Evolutionary conservation across 37 sponge, comb jelly and placozoan genomes (phyloP).

Genomic region (Petrosia ficiformis): DNA sequence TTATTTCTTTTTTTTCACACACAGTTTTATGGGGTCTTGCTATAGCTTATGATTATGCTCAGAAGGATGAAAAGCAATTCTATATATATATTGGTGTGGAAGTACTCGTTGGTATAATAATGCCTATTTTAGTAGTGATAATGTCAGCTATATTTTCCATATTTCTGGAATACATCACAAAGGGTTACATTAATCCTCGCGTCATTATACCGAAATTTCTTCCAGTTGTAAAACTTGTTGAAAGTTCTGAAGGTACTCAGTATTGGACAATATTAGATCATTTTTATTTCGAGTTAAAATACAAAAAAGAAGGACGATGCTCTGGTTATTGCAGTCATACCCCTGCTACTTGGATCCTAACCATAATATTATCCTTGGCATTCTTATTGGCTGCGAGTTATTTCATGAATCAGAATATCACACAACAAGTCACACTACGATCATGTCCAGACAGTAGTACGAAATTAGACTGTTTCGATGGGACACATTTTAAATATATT

Average conservation of each 20-base stretch:
- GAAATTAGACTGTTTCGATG: conserved; percentile 27
- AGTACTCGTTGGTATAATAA: conserved; percentile 29
- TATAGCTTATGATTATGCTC: conserved; percentile 29
- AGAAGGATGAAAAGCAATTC: not conserved
- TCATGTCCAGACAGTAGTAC: not conserved
- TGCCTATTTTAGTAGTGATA: conserved; percentile 36
- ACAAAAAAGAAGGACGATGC: not conserved
- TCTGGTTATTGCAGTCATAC: not conserved
- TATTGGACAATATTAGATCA: conserved; percentile 50
- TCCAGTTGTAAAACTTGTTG: conserved; percentile 21
- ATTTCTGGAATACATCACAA: conserved; percentile 50
- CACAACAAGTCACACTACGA: not conserved
- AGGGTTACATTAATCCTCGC: conserved; percentile 33
- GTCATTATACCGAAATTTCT: conserved; percentile 24
- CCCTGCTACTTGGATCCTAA: conserved; percentile 34
- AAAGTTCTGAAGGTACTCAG: conserved; percentile 27
- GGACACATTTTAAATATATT: not conserved
- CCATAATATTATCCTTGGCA: conserved; percentile 13
- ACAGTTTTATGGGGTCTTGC: conserved; percentile 67
- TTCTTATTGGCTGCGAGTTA: conserved; percentile 31
- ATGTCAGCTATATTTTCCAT: conserved; percentile 19
- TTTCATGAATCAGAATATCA: conserved; percentile 33
- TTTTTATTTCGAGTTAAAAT: conserved; percentile 33
- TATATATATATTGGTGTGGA: conserved; percentile 44
- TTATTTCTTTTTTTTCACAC: too few relatives aligned